A percentile compares a stretch with the other conserved stretches of the same genome.
Conservation (phyloP, 2,797 vertebrate species). For the Gambelia wislizenii region DNA sequence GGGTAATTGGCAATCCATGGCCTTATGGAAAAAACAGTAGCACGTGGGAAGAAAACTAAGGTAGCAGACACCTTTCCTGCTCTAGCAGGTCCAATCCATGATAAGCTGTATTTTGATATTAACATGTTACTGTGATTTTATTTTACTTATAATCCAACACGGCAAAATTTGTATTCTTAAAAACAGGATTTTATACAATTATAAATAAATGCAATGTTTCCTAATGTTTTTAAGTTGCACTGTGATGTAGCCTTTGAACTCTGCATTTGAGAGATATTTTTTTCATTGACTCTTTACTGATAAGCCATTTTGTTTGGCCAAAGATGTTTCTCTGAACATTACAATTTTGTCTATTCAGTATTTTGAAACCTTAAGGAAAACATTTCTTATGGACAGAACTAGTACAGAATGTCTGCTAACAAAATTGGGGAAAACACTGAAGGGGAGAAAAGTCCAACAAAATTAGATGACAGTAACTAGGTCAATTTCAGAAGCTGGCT, state of each 20-base stretch:
- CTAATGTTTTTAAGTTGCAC: not conserved
- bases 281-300: not conserved
- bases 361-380: not conserved
- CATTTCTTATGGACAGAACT: not conserved
- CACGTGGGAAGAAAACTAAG: not conserved
- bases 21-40: not conserved
- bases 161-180: not conserved
- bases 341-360: not conserved
- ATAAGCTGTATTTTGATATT: not conserved
- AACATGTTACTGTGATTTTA: not conserved
- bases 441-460: not conserved
- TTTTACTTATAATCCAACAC: not conserved
- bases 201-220: not conserved
- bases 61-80: not conserved
- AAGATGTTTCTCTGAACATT: not conserved
- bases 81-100: not conserved
- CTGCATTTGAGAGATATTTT: no score
- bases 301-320: not conserved
- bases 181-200: not conserved
- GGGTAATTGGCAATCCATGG: not conserved
- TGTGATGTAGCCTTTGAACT: not conserved
- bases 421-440: not conserved
- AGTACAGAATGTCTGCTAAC: not conserved
- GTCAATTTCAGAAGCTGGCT: constrained; percentile 14
- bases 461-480: constrained; percentile 26